Conservation (phyloP, 92 coral and sea anemone species). For the Phenganax stokvisi region DNA sequence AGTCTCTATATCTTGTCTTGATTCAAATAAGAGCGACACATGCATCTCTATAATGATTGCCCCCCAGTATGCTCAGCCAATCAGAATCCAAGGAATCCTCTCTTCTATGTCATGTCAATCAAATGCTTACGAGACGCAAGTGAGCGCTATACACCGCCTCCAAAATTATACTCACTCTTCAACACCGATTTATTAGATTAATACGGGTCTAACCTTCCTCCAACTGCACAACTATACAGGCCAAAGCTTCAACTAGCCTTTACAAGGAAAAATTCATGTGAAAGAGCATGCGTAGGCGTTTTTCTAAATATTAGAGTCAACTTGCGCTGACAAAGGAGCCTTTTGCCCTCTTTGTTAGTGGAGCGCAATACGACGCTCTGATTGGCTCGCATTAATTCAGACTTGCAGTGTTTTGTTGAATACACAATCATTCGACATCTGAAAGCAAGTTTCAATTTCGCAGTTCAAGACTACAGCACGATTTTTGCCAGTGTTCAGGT, state of each 20-base stretch:
- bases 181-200: conserved; percentile 21
- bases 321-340: conserved; percentile 33
- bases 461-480: neutral
- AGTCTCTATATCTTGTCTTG: neutral
- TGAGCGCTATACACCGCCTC: conserved; percentile 13
- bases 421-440: conserved; percentile 15
- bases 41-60: conserved; percentile 33
- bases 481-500: neutral
- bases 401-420: conserved; percentile 24
- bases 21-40: conserved; percentile 37
- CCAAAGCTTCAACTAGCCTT: neutral
- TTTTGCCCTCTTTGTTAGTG: conserved; percentile 23
- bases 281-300: conserved; percentile 20
- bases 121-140: conserved; percentile 17
- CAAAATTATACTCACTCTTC: conserved; percentile 11
- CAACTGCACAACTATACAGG: neutral
- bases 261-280: neutral
- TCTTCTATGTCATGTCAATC: conserved; percentile 38
- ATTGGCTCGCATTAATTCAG: conserved; percentile 30
- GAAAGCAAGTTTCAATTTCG: conserved; percentile 4
- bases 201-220: neutral
- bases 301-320: conserved; percentile 15
- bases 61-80: conserved; percentile 29
- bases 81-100: conserved; percentile 30
- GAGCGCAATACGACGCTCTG: conserved; percentile 9